phyloP scores from a whole-genome alignment of 2,113 vertebrate species.

The Peucedramus taeniatus region DNA sequence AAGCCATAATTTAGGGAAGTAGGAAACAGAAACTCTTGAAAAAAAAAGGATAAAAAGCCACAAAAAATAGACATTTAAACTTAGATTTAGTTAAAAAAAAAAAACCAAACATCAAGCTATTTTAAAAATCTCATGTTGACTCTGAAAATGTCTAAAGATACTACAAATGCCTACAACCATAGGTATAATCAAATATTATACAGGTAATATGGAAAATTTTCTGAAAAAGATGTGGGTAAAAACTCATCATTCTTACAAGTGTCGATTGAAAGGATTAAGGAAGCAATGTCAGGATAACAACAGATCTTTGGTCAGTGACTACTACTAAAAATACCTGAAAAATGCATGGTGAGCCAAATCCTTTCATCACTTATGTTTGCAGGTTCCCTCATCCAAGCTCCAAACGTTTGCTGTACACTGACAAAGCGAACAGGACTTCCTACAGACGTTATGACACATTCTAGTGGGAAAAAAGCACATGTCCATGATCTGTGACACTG shows the following conservation, averaged over 20 bases:
- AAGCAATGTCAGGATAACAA: neutral
- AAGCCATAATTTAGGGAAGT: neutral
- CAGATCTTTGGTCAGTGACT: neutral
- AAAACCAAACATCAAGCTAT: neutral
- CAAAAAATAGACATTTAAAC: neutral
- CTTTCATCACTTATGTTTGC: conserved; percentile 77
- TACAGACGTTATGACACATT: conserved; percentile 80
- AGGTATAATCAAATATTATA: neutral
- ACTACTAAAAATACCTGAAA: conserved; percentile 80
- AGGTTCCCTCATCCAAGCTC: conserved; percentile 90
- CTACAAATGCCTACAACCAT: neutral
- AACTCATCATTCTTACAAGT: neutral
- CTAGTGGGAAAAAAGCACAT: conserved; percentile 54
- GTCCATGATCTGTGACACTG: neutral
- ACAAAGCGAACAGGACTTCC: conserved; percentile 80
- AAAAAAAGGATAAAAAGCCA: neutral
- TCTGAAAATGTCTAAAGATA: neutral
- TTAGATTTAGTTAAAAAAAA: neutral
- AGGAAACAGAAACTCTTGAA: neutral
- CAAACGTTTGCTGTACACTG: conserved; percentile 83
- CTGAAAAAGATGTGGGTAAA: neutral
- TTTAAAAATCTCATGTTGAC: neutral
- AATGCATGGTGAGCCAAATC: conserved; percentile 93
- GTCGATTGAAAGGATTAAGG: neutral
- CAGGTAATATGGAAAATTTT: neutral